These are phyloP conservation scores for Flexamia atlantica DNA, from an alignment of 2,888 invertebrate genomes.

Conservation along the genomic window DNA sequence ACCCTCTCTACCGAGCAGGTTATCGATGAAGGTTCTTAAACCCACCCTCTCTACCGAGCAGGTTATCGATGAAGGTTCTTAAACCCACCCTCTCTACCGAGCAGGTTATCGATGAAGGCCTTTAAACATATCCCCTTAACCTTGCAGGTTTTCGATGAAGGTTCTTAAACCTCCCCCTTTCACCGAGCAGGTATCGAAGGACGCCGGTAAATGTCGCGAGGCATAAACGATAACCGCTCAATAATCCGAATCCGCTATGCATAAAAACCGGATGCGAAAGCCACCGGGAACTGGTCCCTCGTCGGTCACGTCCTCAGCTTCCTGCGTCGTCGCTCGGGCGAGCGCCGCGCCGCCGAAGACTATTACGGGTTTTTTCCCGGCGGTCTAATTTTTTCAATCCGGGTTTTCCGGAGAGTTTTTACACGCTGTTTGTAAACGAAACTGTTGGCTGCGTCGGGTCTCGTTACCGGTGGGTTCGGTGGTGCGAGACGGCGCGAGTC, in stretches of 20 bases:
- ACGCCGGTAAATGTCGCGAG: slow-evolving; percentile 9
- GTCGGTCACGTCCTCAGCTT: slow-evolving; percentile 43
- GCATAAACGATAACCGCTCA: slow-evolving; percentile 45
- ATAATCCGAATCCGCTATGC: slow-evolving; percentile 55
- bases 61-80: too few relatives aligned
- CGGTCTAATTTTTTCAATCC: slow-evolving; percentile 26
- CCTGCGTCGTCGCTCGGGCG: not conserved
- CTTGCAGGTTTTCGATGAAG: too few relatives aligned
- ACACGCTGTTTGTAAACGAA: slow-evolving; percentile 30
- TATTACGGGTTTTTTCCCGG: slow-evolving; percentile 31
- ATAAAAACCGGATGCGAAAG: slow-evolving; percentile 57
- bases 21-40: too few relatives aligned
- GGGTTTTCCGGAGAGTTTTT: not conserved
- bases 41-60: too few relatives aligned
- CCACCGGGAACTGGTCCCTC: slow-evolving; percentile 44
- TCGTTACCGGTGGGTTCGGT: not conserved
- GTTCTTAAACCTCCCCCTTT: too few relatives aligned
- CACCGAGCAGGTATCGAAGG: too few relatives aligned
- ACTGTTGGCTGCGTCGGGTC: slow-evolving; percentile 6
- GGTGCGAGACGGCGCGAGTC: not conserved
- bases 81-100: too few relatives aligned
- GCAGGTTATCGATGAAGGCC: too few relatives aligned
- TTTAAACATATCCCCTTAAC: too few relatives aligned
- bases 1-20: too few relatives aligned
- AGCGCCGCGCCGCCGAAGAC: slow-evolving; percentile 16